phyloP scores from a whole-genome alignment of 2,113 vertebrate genomes.

The Zonotrichia leucophrys region DNA sequence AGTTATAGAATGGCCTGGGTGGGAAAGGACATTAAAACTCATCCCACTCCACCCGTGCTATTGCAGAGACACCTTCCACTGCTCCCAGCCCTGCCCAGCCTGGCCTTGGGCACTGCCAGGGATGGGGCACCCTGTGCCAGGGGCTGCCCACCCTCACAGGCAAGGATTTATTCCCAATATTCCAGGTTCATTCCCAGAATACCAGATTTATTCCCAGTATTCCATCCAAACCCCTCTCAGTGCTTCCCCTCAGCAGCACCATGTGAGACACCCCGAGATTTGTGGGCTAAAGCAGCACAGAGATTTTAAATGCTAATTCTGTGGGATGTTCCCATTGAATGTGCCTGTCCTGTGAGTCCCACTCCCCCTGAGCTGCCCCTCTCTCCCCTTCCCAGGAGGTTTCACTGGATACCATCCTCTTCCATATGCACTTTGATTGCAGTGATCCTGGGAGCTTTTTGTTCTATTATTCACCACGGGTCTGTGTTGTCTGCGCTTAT shows the following conservation, averaged over 20 bases:
- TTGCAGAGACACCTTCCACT: not conserved
- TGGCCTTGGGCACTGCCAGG: not conserved
- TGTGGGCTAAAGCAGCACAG: not conserved
- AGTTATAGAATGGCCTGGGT: not conserved
- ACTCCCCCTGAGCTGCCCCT: not conserved
- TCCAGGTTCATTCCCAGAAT: not conserved
- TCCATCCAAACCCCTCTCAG: not conserved
- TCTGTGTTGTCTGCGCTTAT: slow-evolving; percentile 55
- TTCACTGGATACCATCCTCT: not conserved
- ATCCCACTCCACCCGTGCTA: not conserved
- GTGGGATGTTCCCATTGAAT: not conserved
- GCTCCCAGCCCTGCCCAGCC: rapidly evolving
- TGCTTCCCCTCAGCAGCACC: rapidly evolving
- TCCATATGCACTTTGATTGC: slow-evolving; percentile 60
- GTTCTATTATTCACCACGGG: slow-evolving; percentile 73
- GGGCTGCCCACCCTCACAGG: rapidly evolving
- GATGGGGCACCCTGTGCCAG: not conserved
- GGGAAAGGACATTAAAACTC: not conserved
- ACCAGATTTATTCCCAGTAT: not conserved
- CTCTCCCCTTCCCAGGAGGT: not conserved
- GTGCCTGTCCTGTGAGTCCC: not conserved
- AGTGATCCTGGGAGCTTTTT: slow-evolving; percentile 44
- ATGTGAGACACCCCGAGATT: rapidly evolving
- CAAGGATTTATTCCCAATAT: not conserved
- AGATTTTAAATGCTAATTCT: not conserved